Percentiles rank a stretch among this genome's conserved stretches.
Evolutionary conservation across 2,888 invertebrate species (phyloP).

Genomic region (Stegana nigrithorax): DNA sequence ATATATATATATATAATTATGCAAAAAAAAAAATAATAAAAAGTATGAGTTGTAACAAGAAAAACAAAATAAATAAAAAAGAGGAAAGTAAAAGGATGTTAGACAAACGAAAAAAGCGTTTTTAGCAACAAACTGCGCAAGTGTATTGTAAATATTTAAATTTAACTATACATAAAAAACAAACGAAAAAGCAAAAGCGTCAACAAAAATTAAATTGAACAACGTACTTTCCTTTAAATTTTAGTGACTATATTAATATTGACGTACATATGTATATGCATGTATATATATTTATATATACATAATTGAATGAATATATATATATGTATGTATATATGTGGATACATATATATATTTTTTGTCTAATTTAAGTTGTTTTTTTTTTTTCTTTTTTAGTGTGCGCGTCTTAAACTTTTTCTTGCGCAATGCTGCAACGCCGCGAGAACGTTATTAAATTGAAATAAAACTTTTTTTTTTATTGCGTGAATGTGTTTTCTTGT

Average conservation of each 20-base stretch:
- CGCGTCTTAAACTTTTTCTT: too few species aligned
- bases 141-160: neutral
- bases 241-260: constrained; percentile 4
- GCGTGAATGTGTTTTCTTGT: neutral
- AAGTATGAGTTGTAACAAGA: neutral
- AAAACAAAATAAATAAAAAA: neutral
- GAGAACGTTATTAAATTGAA: neutral
- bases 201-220: constrained; percentile 3
- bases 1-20: constrained; percentile 8
- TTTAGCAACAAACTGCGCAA: neutral
- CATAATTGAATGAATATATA: neutral
- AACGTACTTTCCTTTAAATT: constrained; percentile 11
- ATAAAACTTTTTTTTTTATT: neutral
- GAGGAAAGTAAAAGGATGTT: neutral
- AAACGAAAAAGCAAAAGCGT: constrained; percentile 21
- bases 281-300: too few species aligned
- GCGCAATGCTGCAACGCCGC: too few species aligned
- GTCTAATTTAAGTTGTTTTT: neutral
- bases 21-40: neutral
- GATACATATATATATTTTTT: neutral
- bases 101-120: neutral
- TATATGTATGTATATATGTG: constrained; percentile 1
- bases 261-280: too few species aligned
- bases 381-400: neutral
- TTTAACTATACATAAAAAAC: neutral